These are phyloP conservation scores for Lycia hirtaria DNA, from an alignment of 2,888 invertebrate genomes.

Conservation along the genomic window DNA sequence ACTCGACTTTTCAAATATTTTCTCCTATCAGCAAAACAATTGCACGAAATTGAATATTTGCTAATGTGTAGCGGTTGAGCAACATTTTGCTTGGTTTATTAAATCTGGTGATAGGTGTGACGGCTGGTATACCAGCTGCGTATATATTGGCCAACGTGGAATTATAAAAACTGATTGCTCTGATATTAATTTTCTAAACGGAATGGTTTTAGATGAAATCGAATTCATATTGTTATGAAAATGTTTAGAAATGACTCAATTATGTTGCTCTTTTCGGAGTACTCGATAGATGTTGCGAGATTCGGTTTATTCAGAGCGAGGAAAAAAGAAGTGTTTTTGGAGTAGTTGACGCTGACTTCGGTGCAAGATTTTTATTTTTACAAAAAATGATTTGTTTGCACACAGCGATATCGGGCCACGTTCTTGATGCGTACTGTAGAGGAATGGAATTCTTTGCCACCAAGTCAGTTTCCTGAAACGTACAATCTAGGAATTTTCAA, in stretches of 20 bases:
- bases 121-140: slow-evolving; percentile 1
- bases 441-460: too few relatives aligned
- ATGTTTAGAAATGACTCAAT: not conserved
- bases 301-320: not conserved
- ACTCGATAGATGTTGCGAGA: not conserved
- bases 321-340: too few relatives aligned
- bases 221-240: slow-evolving; percentile 6
- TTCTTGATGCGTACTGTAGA: too few relatives aligned
- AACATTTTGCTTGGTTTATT: slow-evolving; percentile 17
- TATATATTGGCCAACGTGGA: slow-evolving; percentile 13
- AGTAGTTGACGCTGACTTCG: too few relatives aligned
- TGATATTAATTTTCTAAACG: slow-evolving; percentile 10
- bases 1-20: too few relatives aligned
- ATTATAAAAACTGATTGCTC: slow-evolving; percentile 12
- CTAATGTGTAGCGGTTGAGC: slow-evolving; percentile 14
- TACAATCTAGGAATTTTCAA: too few relatives aligned
- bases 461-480: too few relatives aligned
- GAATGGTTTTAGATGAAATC: not conserved
- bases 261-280: not conserved
- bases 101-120: slow-evolving; percentile 19
- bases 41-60: slow-evolving; percentile 20
- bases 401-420: too few relatives aligned
- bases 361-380: too few relatives aligned
- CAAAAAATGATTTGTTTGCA: too few relatives aligned
- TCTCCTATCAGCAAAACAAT: not conserved